These are phyloP conservation scores for Nephrotoma flavescens DNA, from an alignment of 2,888 invertebrate genomes.

Conservation along the genomic window DNA sequence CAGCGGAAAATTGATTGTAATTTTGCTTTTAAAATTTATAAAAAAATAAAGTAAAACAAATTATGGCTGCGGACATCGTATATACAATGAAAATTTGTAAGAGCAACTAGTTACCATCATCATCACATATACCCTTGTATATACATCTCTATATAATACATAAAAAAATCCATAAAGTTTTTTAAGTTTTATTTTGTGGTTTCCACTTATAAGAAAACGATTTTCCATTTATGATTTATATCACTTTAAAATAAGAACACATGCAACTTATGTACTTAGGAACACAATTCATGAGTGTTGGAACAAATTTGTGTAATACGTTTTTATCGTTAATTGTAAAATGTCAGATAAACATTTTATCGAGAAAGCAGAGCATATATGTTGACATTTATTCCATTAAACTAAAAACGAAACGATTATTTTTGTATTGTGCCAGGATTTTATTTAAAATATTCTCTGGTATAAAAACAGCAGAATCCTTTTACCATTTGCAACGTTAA, in stretches of 20 bases:
- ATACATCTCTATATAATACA: not conserved
- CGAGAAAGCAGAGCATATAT: not conserved
- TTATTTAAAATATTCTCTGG: not conserved
- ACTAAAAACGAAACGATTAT: not conserved
- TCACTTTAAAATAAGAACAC: not conserved
- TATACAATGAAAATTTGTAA: not conserved
- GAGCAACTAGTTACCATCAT: not conserved
- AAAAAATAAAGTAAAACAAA: not conserved
- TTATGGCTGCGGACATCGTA: not conserved
- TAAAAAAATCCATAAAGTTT: not conserved
- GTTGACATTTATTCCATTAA: not conserved
- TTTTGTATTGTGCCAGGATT: too few relatives aligned
- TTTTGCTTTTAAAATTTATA: not conserved
- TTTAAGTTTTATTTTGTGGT: not conserved
- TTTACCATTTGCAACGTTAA: not conserved
- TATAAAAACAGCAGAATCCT: not conserved
- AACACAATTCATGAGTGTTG: not conserved
- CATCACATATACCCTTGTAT: not conserved
- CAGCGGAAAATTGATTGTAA: not conserved
- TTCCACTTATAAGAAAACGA: not conserved
- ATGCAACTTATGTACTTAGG: not conserved
- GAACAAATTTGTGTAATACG: not conserved
- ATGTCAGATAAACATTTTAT: not conserved
- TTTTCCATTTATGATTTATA: not conserved
- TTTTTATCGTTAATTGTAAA: not conserved